Conservation (phyloP, 2,113 vertebrate genomes). For the Lepus europaeus region DNA sequence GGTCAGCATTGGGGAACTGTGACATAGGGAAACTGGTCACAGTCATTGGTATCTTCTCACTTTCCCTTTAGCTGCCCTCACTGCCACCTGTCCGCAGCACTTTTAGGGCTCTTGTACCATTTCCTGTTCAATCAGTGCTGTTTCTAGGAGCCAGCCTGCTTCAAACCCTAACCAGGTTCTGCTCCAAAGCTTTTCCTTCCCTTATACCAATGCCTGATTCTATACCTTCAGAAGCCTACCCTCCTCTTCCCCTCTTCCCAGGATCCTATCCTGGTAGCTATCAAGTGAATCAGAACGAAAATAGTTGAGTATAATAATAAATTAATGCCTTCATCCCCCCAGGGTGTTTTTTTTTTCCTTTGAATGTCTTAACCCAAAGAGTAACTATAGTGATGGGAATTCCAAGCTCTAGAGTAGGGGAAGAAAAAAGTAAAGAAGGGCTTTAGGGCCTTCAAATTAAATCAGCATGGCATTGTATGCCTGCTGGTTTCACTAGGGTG, state of each 20-base stretch:
- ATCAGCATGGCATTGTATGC: conserved; percentile 19
- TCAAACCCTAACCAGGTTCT: background rate
- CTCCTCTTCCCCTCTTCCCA: conserved; percentile 6
- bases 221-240: background rate
- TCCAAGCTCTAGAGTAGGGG: conserved; percentile 40
- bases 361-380: conserved; percentile 22
- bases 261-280: background rate
- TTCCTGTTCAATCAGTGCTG: background rate
- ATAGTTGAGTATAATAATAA: conserved; percentile 58
- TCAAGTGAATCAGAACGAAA: conserved; percentile 27
- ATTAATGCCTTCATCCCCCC: conserved; percentile 36
- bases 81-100: background rate
- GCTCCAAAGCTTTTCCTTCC: background rate
- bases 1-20: background rate
- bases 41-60: background rate
- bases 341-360: conserved; percentile 34
- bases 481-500: conserved; percentile 32
- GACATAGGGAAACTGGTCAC: background rate
- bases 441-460: conserved; percentile 47
- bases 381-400: conserved; percentile 16
- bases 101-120: background rate
- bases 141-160: background rate
- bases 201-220: conserved; percentile 5
- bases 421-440: background rate
- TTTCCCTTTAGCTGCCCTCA: background rate